A percentile compares a stretch with the other conserved stretches of the same genome.
Conservation (phyloP, 2,888 invertebrate genomes). For the Tuberolachnus salignus region DNA sequence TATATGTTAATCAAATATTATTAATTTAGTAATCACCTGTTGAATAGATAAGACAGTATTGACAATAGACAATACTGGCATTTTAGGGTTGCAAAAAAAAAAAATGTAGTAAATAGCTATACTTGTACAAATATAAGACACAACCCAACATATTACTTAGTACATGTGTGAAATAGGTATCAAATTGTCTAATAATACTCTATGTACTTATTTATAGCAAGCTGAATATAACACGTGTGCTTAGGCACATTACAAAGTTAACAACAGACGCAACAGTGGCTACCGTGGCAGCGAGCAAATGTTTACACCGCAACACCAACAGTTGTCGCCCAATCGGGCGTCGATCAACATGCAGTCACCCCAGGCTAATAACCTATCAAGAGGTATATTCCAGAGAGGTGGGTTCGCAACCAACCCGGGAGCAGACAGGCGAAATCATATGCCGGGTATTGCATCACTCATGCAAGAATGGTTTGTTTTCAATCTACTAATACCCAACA, state of each 20-base stretch:
- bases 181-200: not conserved
- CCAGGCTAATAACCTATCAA: conserved; percentile 69
- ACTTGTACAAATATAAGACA: no score
- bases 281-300: conserved; percentile 56
- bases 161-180: no score
- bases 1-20: not conserved
- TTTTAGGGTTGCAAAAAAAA: not conserved
- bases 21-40: not conserved
- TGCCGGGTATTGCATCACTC: conserved; percentile 68
- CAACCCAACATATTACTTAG: no score
- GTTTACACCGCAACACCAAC: conserved; percentile 59
- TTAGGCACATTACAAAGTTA: conserved; percentile 55
- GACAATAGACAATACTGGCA: not conserved
- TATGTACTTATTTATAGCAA: conserved; percentile 26
- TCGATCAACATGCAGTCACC: conserved; percentile 67
- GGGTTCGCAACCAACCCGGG: conserved; percentile 65
- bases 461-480: conserved; percentile 60
- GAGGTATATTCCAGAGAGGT: conserved; percentile 66
- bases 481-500: not conserved
- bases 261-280: conserved; percentile 56
- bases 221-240: conserved; percentile 52
- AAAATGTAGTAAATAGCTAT: not conserved
- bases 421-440: conserved; percentile 73
- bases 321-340: conserved; percentile 63
- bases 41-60: not conserved